phyloP scores from a whole-genome alignment of 2,888 invertebrate genomes.

The Hedya salicella region DNA sequence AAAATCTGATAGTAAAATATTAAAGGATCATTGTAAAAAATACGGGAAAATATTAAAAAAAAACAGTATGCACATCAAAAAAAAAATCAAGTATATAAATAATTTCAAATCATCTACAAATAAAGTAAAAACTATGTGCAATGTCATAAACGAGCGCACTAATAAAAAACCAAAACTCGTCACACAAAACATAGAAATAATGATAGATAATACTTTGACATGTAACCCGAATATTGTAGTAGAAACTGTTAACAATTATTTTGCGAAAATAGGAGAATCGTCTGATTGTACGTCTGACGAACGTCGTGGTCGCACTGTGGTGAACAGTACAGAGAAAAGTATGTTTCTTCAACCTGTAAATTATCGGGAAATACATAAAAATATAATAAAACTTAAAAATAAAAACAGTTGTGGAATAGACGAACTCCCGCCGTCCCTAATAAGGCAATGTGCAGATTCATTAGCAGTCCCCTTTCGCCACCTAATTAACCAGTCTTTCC shows the following conservation, averaged over 20 bases:
- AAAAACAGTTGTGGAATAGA: conserved; percentile 9
- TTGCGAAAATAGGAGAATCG: conserved; percentile 1
- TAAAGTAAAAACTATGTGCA: conserved; percentile 9
- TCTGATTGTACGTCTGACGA: not conserved
- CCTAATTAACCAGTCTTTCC: conserved; percentile 18
- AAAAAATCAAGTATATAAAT: conserved; percentile 3
- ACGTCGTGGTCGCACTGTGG: not conserved
- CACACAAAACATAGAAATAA: not conserved
- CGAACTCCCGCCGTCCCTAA: conserved; percentile 11
- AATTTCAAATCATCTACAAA: conserved; percentile 13
- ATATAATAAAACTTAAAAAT: conserved; percentile 14
- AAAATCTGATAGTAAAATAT: conserved; percentile 5
- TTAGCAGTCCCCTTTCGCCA: not conserved
- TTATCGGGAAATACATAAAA: conserved; percentile 1
- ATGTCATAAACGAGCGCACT: conserved; percentile 21
- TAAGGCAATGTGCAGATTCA: conserved; percentile 3
- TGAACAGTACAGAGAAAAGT: conserved; percentile 5
- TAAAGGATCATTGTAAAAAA: conserved; percentile 18
- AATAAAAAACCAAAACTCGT: conserved; percentile 28
- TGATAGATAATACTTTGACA: conserved; percentile 18
- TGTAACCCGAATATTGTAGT: not conserved
- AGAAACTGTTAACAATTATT: not conserved
- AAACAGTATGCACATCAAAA: conserved; percentile 4
- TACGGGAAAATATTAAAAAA: conserved; percentile 32
- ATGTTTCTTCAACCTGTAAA: conserved; percentile 20